Evolutionary conservation across 2,797 vertebrate species (phyloP), one percentile per base, ranked within the genome.

Genomic region (Melanotaenia parkinsoni): DNA sequence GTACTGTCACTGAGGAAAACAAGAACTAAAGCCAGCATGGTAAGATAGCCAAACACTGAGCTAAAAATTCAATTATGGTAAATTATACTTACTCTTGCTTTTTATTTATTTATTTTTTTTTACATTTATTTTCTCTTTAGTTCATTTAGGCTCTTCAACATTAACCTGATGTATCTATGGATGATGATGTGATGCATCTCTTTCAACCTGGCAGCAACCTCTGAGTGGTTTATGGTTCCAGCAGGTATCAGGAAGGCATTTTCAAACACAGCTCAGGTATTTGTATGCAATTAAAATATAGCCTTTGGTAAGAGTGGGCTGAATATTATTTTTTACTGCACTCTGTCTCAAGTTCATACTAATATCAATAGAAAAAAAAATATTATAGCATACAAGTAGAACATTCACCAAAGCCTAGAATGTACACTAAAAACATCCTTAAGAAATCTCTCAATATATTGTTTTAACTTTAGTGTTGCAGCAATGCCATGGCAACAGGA

Each of bases 21-120:
- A 56, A 43, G 51, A 72, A 75, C 43, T 57, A 47, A 58, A 80
- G 80, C 64, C 64, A 76, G 78, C 64, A 82, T 86, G 77, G 72
- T 70, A 76, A 45, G 43, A 77, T 40, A 38, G 69, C 60, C 50
- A 74, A 68, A 69, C 24, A 63, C 57, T 33, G n/a, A 69, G 50
- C 13, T 61, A 72, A 66, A 45, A 58, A 75, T 66, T 60, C 22
- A 63, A 28, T 67, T 67, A 18, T 58, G 45, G 38, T 22, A 64
- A 51, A 84, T 68, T 30, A 63, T 38, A 56, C 4, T 20, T 33
- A 51, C 28, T 8, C 3, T n/a, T 8, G n/a, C 9, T n/a, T 47
- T 30, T 30, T 30, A 30, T 30, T n/a, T 2, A 20, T 47, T 2
- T n/a, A 3, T n/a, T 2, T 16, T 47, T 20, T 40, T 20, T n/a